phyloP scores from a whole-genome alignment of 2,797 vertebrate genomes.

The Vireo griseus region DNA sequence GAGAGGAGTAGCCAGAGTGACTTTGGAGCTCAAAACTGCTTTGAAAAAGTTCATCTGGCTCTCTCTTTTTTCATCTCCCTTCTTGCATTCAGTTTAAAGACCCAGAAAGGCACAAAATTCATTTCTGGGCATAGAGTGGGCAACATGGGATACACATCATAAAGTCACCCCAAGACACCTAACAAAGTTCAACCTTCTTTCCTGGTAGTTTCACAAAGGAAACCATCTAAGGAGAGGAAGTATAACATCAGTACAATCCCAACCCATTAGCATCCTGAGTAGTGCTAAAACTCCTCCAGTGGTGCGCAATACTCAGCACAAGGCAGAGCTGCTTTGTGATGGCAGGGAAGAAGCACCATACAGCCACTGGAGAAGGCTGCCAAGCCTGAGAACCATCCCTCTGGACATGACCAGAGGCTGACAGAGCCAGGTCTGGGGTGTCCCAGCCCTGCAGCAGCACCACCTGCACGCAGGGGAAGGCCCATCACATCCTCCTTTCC shows the following conservation, averaged over 20 bases:
- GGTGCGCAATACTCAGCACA: background rate
- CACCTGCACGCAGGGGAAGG: accelerated
- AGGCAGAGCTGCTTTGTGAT: background rate
- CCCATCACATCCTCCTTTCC: background rate
- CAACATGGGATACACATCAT: too few relatives aligned
- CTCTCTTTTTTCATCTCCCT: too few relatives aligned
- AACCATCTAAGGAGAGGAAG: background rate
- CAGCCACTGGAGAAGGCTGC: background rate
- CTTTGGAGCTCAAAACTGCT: too few relatives aligned
- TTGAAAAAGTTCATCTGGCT: too few relatives aligned
- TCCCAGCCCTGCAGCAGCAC: background rate
- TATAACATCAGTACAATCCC: background rate
- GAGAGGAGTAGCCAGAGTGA: too few relatives aligned
- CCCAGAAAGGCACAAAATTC: too few relatives aligned
- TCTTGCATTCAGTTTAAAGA: too few relatives aligned
- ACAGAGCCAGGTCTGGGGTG: background rate
- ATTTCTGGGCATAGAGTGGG: too few relatives aligned
- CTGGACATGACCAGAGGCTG: accelerated
- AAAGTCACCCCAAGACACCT: too few relatives aligned
- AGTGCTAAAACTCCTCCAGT: background rate
- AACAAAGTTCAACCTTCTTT: accelerated
- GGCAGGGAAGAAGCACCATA: background rate
- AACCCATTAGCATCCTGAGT: background rate
- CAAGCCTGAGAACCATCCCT: background rate
- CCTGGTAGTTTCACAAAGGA: background rate